Evolutionary conservation across 2,797 vertebrate genomes (phyloP), one percentile per base, ranked within the genome.

Genomic region (Euphonia xanthogaster): DNA sequence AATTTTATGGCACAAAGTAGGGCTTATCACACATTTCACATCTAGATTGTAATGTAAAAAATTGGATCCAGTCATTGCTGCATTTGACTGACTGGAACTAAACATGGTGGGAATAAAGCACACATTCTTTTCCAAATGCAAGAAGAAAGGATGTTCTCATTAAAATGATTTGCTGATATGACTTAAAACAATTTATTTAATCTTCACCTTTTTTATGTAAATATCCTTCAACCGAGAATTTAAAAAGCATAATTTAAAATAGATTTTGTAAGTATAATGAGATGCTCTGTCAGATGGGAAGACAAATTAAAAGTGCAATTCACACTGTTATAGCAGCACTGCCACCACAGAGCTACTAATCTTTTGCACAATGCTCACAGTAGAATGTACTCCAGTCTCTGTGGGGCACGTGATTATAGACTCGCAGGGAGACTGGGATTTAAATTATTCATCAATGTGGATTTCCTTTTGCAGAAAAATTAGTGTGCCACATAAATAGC

Each of bases 161-260:
- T 96, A 96, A 98, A 96, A 97, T 96, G 54, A 97, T 96, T 96
- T 95, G 86, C 91, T 94, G 87, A 95, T 97, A 90, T 42, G 83
- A 97, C 86, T 97, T 97, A 96, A 97, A 97, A 95, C 95, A 92
- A 96, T 97, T 97, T 98, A 97, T 97, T 98, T 98, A 97, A 97
- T 98, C 95, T 97, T 97, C 71, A 93, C 93, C 95, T 96, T 97
- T 96, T 97, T 96, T 73, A 96, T 97, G 93, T 97, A 98, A 97
- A 97, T 98, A 97, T 96, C 77, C 72, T 97, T 97, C 97, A 96
- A 84, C 72, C 44, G 75, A 97, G 95, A 95, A 84, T 96, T 97
- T 96, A 13, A 95, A 95, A 97, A 97, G 86, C 91, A 96, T 96
- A 92, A 97, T 97, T 97, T 96, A 96, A 97, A 97, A 97, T 94